Evolutionary conservation across 1,140 invertebrate species (phyloP), one percentile per base, ranked within the genome.

Genomic region (Ylistrum balloti): DNA sequence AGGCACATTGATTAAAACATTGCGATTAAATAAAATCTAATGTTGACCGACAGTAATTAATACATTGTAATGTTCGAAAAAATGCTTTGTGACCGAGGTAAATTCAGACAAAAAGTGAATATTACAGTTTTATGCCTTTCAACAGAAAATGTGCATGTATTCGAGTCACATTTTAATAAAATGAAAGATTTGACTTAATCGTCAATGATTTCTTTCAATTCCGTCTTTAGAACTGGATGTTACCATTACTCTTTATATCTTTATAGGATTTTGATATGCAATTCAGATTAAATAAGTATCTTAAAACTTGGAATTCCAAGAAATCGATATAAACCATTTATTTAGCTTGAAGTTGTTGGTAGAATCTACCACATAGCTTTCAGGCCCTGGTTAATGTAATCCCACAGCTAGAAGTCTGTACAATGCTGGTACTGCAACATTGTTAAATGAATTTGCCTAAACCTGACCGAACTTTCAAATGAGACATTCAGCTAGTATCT

Each of bases 91-190:
- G n/a, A n/a, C n/a, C n/a, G n/a, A n/a, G n/a, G n/a, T n/a, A n/a
- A n/a, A n/a, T n/a, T n/a, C n/a, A n/a, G 41, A 45, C 9, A n/a
- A 28, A 74, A 28, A 74, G n/a, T 28, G 56, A 11, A 74, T 28
- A 74, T 74, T n/a, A 74, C 22, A 11, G n/a, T 1, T 22, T 45
- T 45, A 17, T 17, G 20, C 56, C 3, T 3, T n/a, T 0, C 5
- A 74, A 74, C 2, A 28, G 45, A 48, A 48, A 74, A 5, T 28
- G n/a, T 74, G 22, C 56, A 28, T 17, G 17, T 28, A 74, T 74
- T 74, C 56, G 9, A 74, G 56, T 74, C 56, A n/a, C 56, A 74
- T 74, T 74, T 74, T n/a, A 74, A 74, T 74, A 74, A 74, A 48
- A 48, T 48, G 22, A 48, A n/a, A 74, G 56, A 74, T 74, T 28